phyloP scores from a whole-genome alignment of 2,888 invertebrate genomes.

The Octonoba sinensis region DNA sequence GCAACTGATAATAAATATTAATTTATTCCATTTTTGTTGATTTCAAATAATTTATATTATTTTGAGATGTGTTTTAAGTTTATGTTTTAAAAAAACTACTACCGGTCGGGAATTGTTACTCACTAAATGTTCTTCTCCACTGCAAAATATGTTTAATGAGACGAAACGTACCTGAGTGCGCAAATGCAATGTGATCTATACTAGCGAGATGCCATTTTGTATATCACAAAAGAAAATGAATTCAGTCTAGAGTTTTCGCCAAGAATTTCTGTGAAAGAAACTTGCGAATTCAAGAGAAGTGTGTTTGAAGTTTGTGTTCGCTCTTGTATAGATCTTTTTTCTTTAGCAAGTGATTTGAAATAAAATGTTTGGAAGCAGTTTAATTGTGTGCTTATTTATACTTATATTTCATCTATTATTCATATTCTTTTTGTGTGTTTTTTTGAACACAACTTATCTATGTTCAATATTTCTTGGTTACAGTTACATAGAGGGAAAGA shows the following conservation, averaged over 20 bases:
- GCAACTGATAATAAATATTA: too few species aligned
- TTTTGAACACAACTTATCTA: too few species aligned
- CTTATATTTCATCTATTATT: not conserved
- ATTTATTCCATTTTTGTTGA: too few species aligned
- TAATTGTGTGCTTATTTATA: not conserved
- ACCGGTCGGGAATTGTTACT: too few species aligned
- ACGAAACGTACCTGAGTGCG: conserved; percentile 16
- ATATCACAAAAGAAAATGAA: conserved; percentile 30
- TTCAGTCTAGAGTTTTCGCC: conserved; percentile 16
- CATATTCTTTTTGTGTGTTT: too few species aligned
- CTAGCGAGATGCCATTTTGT: conserved; percentile 59
- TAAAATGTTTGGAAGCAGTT: conserved; percentile 62
- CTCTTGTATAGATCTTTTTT: conserved; percentile 60
- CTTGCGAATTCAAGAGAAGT: conserved; percentile 41
- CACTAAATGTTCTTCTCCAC: too few species aligned
- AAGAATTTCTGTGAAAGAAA: conserved; percentile 35
- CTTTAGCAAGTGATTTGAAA: conserved; percentile 63
- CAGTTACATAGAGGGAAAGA: too few species aligned
- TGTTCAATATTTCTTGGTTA: too few species aligned
- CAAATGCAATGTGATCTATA: conserved; percentile 41
- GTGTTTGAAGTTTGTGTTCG: conserved; percentile 49
- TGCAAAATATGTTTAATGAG: not conserved
- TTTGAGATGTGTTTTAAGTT: too few species aligned
- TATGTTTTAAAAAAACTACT: too few species aligned
- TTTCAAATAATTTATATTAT: too few species aligned